Percentiles rank a stretch among this genome's conserved stretches.
Evolutionary conservation across 2,888 invertebrate species (phyloP).

Genomic region (Peribatodes rhomboidaria): DNA sequence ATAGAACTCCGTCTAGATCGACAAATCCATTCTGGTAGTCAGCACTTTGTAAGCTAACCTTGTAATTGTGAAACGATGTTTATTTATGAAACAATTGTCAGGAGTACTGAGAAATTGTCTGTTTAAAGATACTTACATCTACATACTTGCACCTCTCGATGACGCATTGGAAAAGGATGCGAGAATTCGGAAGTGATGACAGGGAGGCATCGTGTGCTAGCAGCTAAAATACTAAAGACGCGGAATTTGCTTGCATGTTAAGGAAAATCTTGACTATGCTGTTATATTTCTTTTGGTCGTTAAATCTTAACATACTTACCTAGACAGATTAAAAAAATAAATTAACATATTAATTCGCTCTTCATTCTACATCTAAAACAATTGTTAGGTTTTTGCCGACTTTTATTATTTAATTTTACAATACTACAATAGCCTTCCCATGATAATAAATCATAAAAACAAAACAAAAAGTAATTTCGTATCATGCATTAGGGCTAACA

Average conservation of each 20-base stretch:
- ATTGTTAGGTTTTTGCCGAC: neutral
- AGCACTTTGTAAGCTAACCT: neutral
- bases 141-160: constrained; percentile 10
- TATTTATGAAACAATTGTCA: neutral
- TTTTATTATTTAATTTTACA: constrained; percentile 4
- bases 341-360: neutral
- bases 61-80: neutral
- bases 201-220: constrained; percentile 19
- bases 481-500: constrained; percentile 37
- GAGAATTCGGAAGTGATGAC: constrained; percentile 42
- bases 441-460: constrained; percentile 27
- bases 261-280: neutral
- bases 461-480: constrained; percentile 36
- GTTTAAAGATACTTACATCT: neutral
- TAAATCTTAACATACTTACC: neutral
- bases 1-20: neutral
- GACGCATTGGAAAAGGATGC: constrained; percentile 34
- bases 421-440: constrained; percentile 29
- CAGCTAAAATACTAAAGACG: constrained; percentile 1
- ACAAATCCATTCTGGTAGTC: neutral
- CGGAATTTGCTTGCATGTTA: neutral
- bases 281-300: neutral
- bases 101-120: neutral
- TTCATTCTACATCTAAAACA: neutral
- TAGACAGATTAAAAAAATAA: neutral